Percentiles rank a stretch among this genome's conserved stretches.
Conservation (phyloP, 2,888 invertebrate genomes). For the Eristalinus sepulchralis region DNA sequence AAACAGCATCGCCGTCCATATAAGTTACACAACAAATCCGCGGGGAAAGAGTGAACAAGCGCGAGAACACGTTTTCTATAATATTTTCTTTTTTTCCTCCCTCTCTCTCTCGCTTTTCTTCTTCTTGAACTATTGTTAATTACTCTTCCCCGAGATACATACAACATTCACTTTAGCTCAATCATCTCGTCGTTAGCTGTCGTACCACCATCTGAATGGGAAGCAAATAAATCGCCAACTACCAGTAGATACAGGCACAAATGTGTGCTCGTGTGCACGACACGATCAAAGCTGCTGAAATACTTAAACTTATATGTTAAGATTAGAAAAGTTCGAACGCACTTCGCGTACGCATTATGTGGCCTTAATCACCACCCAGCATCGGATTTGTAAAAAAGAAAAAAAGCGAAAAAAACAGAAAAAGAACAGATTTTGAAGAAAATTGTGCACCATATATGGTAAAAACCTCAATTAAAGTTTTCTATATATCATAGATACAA, state of each 20-base stretch:
- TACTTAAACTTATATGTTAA: slow-evolving; percentile 69
- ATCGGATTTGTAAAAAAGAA: background rate
- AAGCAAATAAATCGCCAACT: background rate
- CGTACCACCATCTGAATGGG: slow-evolving; percentile 9
- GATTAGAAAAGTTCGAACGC: slow-evolving; percentile 64
- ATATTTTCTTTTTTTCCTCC: background rate
- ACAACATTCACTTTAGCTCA: slow-evolving; percentile 53
- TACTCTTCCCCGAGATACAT: slow-evolving; percentile 52
- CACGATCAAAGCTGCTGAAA: slow-evolving; percentile 54
- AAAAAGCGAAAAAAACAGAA: slow-evolving; percentile 5
- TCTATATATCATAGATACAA: too few relatives aligned
- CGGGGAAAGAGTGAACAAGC: background rate
- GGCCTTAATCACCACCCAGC: slow-evolving; percentile 54
- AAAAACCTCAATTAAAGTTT: too few relatives aligned
- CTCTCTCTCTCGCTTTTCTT: background rate
- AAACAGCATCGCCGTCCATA: slow-evolving; percentile 42
- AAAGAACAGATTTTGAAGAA: slow-evolving; percentile 5
- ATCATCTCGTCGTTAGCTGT: slow-evolving; percentile 49
- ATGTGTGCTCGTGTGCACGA: background rate
- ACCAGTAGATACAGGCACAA: background rate
- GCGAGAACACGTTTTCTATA: slow-evolving; percentile 63
- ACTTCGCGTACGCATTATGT: slow-evolving; percentile 62
- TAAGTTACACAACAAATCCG: slow-evolving; percentile 59
- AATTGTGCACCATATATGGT: slow-evolving; percentile 53
- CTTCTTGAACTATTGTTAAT: slow-evolving; percentile 65